Evolutionary conservation across 2,797 vertebrate species (phyloP), one percentile per base, ranked within the genome.

Genomic region (Siniperca undulata): DNA sequence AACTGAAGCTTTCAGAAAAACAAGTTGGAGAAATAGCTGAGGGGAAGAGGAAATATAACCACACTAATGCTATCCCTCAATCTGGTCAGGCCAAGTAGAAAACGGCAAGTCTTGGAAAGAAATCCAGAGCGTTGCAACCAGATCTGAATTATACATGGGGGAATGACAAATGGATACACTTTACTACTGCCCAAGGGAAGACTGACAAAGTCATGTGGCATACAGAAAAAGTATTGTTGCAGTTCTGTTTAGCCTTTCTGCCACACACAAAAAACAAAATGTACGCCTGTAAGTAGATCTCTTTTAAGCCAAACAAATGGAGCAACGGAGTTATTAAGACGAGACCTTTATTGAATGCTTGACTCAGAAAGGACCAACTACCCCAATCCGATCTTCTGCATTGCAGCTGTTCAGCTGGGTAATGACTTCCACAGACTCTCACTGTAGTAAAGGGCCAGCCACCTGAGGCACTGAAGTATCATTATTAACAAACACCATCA

Each of bases 61-160:
- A 71, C 40, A 70, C 66, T 36, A 69, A 73, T 34, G 71, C 77
- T 80, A 82, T 84, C 64, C 56, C 72, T 89, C 68, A 83, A 78
- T 85, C 72, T 85, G 74, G 22, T 66, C 11, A 1, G 68, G 61
- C 53, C 40, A 20, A 62, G 27, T 50, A 44, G 61, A 82, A 74
- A 87, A 83, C 56, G 17, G n/a, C 64, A 69, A 71, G 75, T 82
- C 85, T 78, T 80, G 73, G 83, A 85, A 71, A 77, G 70, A 87
- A 78, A 91, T 85, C 74, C 70, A 79, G 71, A 83, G 75, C 44
- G 38, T 86, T 81, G 89, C 76, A 84, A 89, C 82, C 78, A 80
- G 71, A 81, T 84, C 78, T 94, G 92, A 93, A 94, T 92, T 90
- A 91, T 87, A 82, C 79, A 92, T 88, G 76, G 88, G 59, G 76